phyloP scores from a whole-genome alignment of 1,140 invertebrate genomes.

The Heliconius eleuchia region DNA sequence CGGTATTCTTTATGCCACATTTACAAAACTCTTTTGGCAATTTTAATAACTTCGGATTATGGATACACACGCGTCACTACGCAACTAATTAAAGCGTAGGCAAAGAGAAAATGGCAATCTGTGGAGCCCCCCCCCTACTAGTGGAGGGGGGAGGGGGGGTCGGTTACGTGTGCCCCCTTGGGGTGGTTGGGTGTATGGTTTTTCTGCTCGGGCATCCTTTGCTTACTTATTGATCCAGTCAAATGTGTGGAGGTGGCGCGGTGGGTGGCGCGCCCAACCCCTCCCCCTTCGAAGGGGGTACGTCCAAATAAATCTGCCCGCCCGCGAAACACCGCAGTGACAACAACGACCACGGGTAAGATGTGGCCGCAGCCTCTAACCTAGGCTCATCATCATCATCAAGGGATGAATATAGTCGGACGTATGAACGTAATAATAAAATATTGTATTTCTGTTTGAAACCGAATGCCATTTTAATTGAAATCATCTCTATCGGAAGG shows the following conservation, averaged over 20 bases:
- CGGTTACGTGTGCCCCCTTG: slow-evolving; percentile 80
- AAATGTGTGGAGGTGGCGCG: slow-evolving; percentile 81
- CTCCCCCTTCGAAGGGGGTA: slow-evolving; percentile 67
- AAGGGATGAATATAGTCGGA: slow-evolving; percentile 7
- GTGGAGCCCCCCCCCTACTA: slow-evolving; percentile 81
- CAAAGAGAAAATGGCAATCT: slow-evolving; percentile 83
- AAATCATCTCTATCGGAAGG: slow-evolving; percentile 67
- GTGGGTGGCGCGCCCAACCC: slow-evolving; percentile 74
- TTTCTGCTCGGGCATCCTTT: slow-evolving; percentile 83
- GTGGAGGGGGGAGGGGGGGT: slow-evolving; percentile 77
- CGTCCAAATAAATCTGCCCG: slow-evolving; percentile 81
- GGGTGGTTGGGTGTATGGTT: slow-evolving; percentile 81
- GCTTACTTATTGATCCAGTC: slow-evolving; percentile 82
- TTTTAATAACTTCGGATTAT: slow-evolving; percentile 75
- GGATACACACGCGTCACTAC: slow-evolving; percentile 78
- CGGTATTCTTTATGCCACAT: slow-evolving; percentile 6
- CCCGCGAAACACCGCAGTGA: slow-evolving; percentile 80
- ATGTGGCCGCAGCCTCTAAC: slow-evolving; percentile 63
- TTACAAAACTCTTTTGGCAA: slow-evolving; percentile 52
- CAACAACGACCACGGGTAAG: slow-evolving; percentile 75
- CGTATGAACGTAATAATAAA: slow-evolving; percentile 40
- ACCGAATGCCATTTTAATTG: slow-evolving; percentile 67
- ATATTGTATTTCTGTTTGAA: slow-evolving; percentile 30
- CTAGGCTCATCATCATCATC: slow-evolving; percentile 36
- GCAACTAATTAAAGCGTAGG: slow-evolving; percentile 82